These are phyloP conservation scores for Latrodectus hesperus DNA, from an alignment of 2,888 invertebrate genomes.

Conservation along the genomic window DNA sequence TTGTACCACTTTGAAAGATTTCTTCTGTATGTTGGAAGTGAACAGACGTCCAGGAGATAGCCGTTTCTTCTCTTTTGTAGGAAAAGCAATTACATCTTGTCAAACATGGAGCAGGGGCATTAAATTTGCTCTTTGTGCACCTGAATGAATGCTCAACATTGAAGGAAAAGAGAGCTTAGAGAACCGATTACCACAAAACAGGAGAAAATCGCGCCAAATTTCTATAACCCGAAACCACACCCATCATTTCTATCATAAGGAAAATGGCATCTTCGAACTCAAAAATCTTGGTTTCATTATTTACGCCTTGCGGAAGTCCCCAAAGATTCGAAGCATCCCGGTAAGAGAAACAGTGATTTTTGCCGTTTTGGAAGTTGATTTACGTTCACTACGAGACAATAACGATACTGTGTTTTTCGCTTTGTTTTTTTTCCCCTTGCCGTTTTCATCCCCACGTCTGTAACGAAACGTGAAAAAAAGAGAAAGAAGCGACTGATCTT, in stretches of 20 bases:
- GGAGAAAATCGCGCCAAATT: background rate
- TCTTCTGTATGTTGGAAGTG: no score
- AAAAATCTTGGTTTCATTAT: constrained; percentile 18
- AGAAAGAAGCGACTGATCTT: constrained; percentile 8
- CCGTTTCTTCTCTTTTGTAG: background rate
- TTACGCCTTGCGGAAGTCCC: constrained; percentile 51
- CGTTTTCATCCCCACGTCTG: constrained; percentile 9
- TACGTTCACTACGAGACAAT: constrained; percentile 38
- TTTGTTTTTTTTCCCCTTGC: background rate
- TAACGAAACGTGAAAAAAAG: constrained; percentile 11
- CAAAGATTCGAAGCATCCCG: constrained; percentile 18
- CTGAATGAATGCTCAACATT: background rate
- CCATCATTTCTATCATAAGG: background rate
- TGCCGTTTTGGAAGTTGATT: constrained; percentile 15
- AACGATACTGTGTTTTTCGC: constrained; percentile 36
- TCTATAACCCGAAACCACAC: background rate
- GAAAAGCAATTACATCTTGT: constrained; percentile 1
- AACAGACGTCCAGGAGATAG: background rate
- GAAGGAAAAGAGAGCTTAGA: background rate
- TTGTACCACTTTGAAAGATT: no score
- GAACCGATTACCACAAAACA: background rate
- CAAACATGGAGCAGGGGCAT: background rate
- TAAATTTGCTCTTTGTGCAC: background rate
- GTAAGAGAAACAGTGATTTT: constrained; percentile 15
- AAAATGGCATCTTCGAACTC: background rate